These are phyloP conservation scores for Gouania willdenowi DNA, from an alignment of 2,797 vertebrate genomes.

Conservation along the genomic window DNA sequence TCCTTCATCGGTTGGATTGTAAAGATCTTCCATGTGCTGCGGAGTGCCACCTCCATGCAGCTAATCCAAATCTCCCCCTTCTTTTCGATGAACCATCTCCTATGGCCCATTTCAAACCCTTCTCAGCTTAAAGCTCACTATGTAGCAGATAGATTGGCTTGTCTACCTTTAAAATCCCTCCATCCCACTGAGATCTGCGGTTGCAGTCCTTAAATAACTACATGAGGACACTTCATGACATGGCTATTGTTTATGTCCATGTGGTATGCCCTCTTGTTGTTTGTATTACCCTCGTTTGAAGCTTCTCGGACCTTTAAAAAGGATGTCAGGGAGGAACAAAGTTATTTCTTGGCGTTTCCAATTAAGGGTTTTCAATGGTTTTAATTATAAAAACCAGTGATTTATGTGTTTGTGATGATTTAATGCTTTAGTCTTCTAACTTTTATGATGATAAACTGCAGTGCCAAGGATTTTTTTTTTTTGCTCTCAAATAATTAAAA, in stretches of 20 bases:
- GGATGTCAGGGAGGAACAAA: no score
- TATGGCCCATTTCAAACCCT: slow-evolving; percentile 39
- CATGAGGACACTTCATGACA: slow-evolving; percentile 18
- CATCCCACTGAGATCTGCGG: slow-evolving; percentile 21
- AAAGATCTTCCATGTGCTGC: slow-evolving; percentile 21
- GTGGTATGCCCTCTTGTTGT: slow-evolving; percentile 5
- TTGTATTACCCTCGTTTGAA: no score
- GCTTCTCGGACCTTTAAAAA: no score
- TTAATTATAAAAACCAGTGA: no score
- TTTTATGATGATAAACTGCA: no score
- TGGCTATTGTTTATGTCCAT: slow-evolving; percentile 9
- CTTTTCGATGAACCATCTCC: slow-evolving; percentile 29
- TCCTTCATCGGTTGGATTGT: slow-evolving; percentile 47
- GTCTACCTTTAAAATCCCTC: slow-evolving; percentile 27
- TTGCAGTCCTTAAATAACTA: slow-evolving; percentile 21
- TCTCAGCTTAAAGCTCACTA: slow-evolving; percentile 25
- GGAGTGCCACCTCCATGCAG: slow-evolving; percentile 30
- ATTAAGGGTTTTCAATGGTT: no score
- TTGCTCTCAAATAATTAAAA: no score
- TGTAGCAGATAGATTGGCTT: slow-evolving; percentile 33
- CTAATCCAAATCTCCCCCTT: slow-evolving; percentile 38
- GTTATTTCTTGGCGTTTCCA: no score
- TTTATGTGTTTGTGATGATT: no score
- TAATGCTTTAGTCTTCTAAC: no score
- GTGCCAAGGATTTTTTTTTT: no score